Evolutionary conservation across 1,140 invertebrate species (phyloP), one percentile per base, ranked within the genome.

Genomic region (Diabrotica virgifera): DNA sequence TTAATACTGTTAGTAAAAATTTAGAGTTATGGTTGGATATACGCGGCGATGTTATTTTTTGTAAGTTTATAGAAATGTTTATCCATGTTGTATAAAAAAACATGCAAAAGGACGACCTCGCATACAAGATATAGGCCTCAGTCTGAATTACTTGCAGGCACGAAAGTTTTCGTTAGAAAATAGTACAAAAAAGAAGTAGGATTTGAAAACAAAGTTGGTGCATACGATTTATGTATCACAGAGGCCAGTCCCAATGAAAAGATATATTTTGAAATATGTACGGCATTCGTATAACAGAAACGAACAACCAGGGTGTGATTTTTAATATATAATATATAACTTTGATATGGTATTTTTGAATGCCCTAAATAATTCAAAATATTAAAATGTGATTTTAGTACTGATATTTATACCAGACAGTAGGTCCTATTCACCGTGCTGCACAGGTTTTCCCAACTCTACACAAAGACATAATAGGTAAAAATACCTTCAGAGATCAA

Each of bases 41-140:
- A 63, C 65, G 69, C 70, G 69, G 73, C 74, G 71, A 72, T 75
- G 72, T 76, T 76, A 73, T 74, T 74, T 76, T 76, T 75, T 76
- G 70, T 75, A 73, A 75, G 70, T 76, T 75, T 75, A 75, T 74
- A 73, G 67, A 71, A 66, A 72, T 69, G 68, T 69, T 75, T 72
- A 75, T 68, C 55, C 59, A 63, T 71, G 68, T 72, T 68, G 65
- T 67, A 65, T 63, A 65, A 64, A 64, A 70, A 60, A 52, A 70
- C 64, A 64, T 68, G 62, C 53, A 62, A 69, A 66, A 36, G 59
- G 62, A 63, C 8, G 40, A 46, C n/a, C 5, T n/a, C 40, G 8
- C 40, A 46, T n/a, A 46, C 40, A 46, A 57, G 60, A 62, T 59
- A 57, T 65, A 62, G 64, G 36, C 54, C 60, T 59, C 1, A 2